Percentiles rank a stretch among this genome's conserved stretches.
Evolutionary conservation across 2,797 vertebrate genomes (phyloP).

Genomic region (Acropternis orthonyx): DNA sequence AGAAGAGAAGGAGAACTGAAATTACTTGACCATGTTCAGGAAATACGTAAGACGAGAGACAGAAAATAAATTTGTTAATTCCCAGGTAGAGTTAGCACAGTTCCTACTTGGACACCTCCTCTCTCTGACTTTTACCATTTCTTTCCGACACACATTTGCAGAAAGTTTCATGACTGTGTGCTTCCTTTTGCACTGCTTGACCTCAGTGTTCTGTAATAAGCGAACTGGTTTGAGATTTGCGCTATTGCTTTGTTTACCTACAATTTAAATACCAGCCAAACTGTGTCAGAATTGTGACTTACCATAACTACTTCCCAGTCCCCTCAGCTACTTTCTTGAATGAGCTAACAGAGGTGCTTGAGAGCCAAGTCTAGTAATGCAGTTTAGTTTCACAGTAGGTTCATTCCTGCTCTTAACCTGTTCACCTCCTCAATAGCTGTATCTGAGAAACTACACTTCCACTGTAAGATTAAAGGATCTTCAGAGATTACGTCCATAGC

Average conservation of each 20-base stretch:
- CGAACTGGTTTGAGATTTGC: background rate
- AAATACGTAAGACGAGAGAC: background rate
- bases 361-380: background rate
- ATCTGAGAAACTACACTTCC: background rate
- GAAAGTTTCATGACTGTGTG: background rate
- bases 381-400: background rate
- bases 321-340: background rate
- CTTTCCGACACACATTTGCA: background rate
- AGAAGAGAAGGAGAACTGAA: background rate
- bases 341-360: background rate
- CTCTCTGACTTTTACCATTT: background rate
- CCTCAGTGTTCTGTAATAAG: background rate
- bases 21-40: background rate
- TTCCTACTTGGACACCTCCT: background rate
- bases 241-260: background rate
- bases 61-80: background rate
- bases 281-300: background rate
- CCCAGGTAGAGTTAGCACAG: background rate
- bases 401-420: background rate
- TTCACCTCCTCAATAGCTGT: background rate
- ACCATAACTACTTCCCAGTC: background rate
- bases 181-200: background rate
- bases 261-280: background rate
- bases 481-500: background rate
- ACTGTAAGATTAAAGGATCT: background rate